These are phyloP conservation scores for Trichomycterus rosablanca DNA, from an alignment of 2,113 vertebrate genomes.

Conservation along the genomic window DNA sequence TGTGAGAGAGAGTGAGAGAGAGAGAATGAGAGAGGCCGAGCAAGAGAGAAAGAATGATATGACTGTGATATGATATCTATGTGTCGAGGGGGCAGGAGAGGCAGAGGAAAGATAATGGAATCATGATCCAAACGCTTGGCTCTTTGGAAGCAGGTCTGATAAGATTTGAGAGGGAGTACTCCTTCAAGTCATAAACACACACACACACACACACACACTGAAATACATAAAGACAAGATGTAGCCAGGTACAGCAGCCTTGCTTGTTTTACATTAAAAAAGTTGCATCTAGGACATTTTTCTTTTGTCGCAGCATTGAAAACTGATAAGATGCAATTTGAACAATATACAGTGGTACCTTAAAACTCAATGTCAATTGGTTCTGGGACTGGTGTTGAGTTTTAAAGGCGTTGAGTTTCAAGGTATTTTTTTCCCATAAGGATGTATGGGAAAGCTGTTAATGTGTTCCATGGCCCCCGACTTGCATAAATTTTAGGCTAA, in stretches of 20 bases:
- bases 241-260: neutral
- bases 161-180: conserved; percentile 40
- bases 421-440: too few relatives aligned
- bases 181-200: conserved; percentile 38
- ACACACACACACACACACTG: neutral
- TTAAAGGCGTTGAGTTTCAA: too few relatives aligned
- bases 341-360: too few relatives aligned
- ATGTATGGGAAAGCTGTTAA: too few relatives aligned
- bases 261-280: too few relatives aligned
- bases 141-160: conserved; percentile 40
- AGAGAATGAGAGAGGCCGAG: conserved; percentile 11
- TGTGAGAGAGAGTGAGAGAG: conserved; percentile 19
- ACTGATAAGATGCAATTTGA: too few relatives aligned
- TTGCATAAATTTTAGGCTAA: too few relatives aligned
- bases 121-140: conserved; percentile 29
- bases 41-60: conserved; percentile 20
- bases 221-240: neutral
- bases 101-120: conserved; percentile 38
- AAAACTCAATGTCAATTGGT: too few relatives aligned
- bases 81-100: conserved; percentile 44
- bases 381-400: too few relatives aligned
- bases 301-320: too few relatives aligned
- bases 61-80: conserved; percentile 43
- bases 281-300: too few relatives aligned
- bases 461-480: too few relatives aligned